Percentiles rank a stretch among this genome's conserved stretches.
These are phyloP conservation scores for Pseudochromis fuscus DNA, from an alignment of 2,797 vertebrate genomes.

Conservation along the genomic window DNA sequence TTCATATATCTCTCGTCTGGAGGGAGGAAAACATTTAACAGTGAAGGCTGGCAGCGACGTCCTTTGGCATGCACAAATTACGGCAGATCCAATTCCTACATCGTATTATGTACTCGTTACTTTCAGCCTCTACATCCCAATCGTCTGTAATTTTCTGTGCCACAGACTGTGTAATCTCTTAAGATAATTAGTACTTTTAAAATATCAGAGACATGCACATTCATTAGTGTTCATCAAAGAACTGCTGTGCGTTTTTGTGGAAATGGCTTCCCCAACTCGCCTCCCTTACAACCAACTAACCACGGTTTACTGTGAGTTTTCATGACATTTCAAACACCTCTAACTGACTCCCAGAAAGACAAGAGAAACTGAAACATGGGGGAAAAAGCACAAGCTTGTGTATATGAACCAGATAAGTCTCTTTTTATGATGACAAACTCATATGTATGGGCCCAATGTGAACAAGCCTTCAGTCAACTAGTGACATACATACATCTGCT, in stretches of 20 bases:
- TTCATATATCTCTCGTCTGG: conserved; percentile 27
- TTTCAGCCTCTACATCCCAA: background rate
- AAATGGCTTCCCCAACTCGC: background rate
- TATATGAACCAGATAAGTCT: background rate
- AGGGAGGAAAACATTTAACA: conserved; percentile 18
- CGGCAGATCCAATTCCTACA: conserved; percentile 5
- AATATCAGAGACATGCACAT: background rate
- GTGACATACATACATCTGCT: background rate
- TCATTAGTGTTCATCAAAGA: background rate
- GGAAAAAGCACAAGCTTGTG: background rate
- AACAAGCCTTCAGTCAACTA: background rate
- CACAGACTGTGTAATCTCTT: background rate
- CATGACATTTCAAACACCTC: no score
- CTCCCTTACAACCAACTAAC: background rate
- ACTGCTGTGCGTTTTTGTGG: background rate
- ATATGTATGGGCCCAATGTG: background rate
- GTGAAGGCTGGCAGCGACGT: conserved; percentile 18
- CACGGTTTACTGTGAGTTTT: background rate
- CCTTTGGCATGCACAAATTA: conserved; percentile 23
- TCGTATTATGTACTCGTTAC: conserved; percentile 1
- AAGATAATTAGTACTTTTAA: background rate
- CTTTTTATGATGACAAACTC: background rate
- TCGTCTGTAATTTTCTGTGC: conserved; percentile 2
- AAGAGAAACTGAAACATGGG: background rate
- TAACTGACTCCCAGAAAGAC: background rate